These are phyloP conservation scores for Mythimna impura DNA, from an alignment of 2,888 invertebrate genomes.

Conservation along the genomic window DNA sequence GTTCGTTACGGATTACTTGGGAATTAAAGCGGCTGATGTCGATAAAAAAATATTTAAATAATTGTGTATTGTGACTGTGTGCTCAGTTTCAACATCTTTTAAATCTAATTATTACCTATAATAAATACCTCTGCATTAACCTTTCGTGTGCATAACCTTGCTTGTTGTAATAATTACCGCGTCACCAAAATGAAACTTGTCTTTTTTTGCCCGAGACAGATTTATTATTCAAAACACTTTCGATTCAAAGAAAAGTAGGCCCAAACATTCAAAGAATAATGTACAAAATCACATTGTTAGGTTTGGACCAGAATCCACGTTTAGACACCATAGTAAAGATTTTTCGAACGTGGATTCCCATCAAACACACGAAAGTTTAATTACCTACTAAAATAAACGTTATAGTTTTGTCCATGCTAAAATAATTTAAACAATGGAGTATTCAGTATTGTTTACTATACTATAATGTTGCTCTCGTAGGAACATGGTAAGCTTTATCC, in stretches of 20 bases:
- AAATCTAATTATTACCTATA: neutral
- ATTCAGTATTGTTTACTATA: slow-evolving; percentile 16
- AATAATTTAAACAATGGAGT: slow-evolving; percentile 13
- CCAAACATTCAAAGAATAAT: too few relatives aligned
- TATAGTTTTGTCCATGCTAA: slow-evolving; percentile 15
- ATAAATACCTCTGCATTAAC: neutral
- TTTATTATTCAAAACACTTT: too few relatives aligned
- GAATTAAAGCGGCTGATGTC: slow-evolving; percentile 71
- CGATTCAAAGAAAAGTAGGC: too few relatives aligned
- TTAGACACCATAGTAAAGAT: too few relatives aligned
- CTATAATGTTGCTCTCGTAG: slow-evolving; percentile 6
- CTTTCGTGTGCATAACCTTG: too few relatives aligned
- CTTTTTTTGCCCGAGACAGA: too few relatives aligned
- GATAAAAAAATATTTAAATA: slow-evolving; percentile 72
- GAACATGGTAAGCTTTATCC: slow-evolving; percentile 16
- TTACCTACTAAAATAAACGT: neutral
- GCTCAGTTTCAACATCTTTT: slow-evolving; percentile 6
- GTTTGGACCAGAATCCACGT: too few relatives aligned
- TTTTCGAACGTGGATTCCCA: too few relatives aligned
- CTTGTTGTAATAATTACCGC: too few relatives aligned
- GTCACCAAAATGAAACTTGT: too few relatives aligned
- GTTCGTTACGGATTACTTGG: slow-evolving; percentile 78
- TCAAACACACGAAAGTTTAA: too few relatives aligned
- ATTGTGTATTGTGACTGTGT: slow-evolving; percentile 23
- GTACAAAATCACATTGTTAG: too few relatives aligned